Evolutionary conservation across 35 echinoderm and acorn worm species (phyloP), one percentile per base, ranked within the genome.

Genomic region (Strongylocentrotus purpuratus): DNA sequence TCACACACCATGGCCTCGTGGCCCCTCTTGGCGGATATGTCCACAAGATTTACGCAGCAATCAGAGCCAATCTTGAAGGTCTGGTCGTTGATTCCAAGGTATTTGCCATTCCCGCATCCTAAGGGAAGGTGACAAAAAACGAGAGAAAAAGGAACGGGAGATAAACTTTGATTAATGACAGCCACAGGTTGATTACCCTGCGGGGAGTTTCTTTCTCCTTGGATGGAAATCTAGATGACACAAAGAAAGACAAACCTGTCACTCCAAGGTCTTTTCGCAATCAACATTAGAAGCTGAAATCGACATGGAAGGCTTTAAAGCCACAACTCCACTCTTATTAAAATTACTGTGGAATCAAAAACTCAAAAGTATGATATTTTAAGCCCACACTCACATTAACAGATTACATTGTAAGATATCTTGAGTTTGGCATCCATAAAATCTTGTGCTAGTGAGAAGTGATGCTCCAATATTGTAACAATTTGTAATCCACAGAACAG

Each of bases 41-140:
- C 95, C 5, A 96, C 95, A 31, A 99, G 94, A 91, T 94, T 95
- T 13, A 50, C 88, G 86, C 98, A 99, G 47, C 98, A 97, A 65
- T 99, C 98, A 1, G 96, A 99, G 61, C 98, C 98, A 6, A 99
- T 65, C 95, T 98, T 97, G 94, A 95, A 98, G 28, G 97, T 95
- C 18, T 97, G 93, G 46, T 96, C 92, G 95, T 98, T 99, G 78
- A 99, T 98, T 8, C 94, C 96, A 22, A 99, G 61, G 65, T 99
- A 99, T 91, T 97, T 99, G 89, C 98, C 98, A 95, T 96, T 99
- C 4, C 98, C 98, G 94, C 98, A 99, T 17, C 98, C 98, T 99
- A 86, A 47, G 86, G 90, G 31, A 91, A 92, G 48, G 48, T 92
- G 7, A 46, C 28, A 48, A 50, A 78, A 25, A 88, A 96, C 15